Base-by-base conservation (phyloP, 2,113 vertebrate genomes). In the Anhinga anhinga region DNA sequence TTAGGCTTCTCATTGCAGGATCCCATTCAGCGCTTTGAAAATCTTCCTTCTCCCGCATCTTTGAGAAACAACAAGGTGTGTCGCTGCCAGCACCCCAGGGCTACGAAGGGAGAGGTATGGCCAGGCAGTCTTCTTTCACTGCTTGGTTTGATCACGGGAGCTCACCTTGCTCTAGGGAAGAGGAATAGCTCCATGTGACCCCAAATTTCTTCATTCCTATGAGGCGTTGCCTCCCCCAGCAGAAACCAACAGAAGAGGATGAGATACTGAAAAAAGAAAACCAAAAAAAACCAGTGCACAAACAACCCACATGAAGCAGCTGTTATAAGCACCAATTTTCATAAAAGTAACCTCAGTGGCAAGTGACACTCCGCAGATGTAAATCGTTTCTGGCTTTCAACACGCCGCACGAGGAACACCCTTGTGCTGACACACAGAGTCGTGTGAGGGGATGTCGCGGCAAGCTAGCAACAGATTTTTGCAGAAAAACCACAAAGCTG, bases 351-450 rank as follows among this genome's bases (percentile, higher is more conserved):
- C 61, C 65, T 59, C 9, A 2, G 40, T 1, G 18, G 25, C 18
- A 79, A 63, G 47, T 15, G 62, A 86, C n/a, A 34, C 55, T 44
- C 55, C 0, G 5, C 70, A 71, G 50, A 25, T 27, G 65, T 45
- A 53, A 85, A 94, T 86, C 3, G 1, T 4, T 38, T 11, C 67
- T 81, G 83, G 71, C 69, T 86, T 49, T 52, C 49, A 52, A 36
- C 32, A 10, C 1, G 0, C 67, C 0, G 0, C 1, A 0, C 27
- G 71, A 84, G 86, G 63, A 86, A 29, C 59, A 85, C 50, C 62
- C 50, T 30, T 10, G 78, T 52, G 92, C 76, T 80, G 65, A 77
- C 76, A n/a, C 63, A 4, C 7, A 7, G 34, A 58, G 52, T 27
- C 0, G 0, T 25, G 62, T 3, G 76, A 76, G 55, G 72, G 20